phyloP scores from a whole-genome alignment of 2,797 vertebrate genomes.

The Characodon lateralis region DNA sequence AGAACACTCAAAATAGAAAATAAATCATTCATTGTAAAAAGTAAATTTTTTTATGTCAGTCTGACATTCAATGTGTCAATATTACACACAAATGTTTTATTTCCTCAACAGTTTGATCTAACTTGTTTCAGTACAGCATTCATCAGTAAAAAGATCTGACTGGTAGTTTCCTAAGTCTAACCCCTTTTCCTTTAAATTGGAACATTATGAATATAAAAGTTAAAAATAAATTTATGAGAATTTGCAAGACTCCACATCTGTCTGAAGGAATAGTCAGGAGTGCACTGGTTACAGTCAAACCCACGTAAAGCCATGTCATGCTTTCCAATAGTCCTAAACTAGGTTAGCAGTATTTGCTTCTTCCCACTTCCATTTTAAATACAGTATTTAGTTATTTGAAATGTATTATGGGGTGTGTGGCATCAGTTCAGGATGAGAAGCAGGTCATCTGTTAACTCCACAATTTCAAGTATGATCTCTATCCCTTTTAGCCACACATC shows the following conservation, averaged over 20 bases:
- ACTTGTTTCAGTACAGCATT: neutral
- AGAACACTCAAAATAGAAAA: no score
- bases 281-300: neutral
- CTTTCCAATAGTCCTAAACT: neutral
- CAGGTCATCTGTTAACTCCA: constrained; percentile 8
- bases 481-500: constrained; percentile 1
- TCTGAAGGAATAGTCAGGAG: neutral
- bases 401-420: neutral
- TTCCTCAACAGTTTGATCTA: neutral
- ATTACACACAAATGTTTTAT: neutral
- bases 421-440: neutral
- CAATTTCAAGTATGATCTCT: neutral
- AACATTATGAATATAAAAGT: neutral
- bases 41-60: no score
- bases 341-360: neutral
- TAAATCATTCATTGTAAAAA: no score
- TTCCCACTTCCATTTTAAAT: neutral
- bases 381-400: neutral
- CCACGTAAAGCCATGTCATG: neutral
- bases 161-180: neutral
- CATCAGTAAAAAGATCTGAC: neutral
- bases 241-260: neutral
- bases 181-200: neutral
- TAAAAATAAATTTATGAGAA: neutral
- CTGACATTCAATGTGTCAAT: no score